These are phyloP conservation scores for Orchesellides sinensis DNA, from an alignment of 2,888 invertebrate species.

Conservation along the genomic window DNA sequence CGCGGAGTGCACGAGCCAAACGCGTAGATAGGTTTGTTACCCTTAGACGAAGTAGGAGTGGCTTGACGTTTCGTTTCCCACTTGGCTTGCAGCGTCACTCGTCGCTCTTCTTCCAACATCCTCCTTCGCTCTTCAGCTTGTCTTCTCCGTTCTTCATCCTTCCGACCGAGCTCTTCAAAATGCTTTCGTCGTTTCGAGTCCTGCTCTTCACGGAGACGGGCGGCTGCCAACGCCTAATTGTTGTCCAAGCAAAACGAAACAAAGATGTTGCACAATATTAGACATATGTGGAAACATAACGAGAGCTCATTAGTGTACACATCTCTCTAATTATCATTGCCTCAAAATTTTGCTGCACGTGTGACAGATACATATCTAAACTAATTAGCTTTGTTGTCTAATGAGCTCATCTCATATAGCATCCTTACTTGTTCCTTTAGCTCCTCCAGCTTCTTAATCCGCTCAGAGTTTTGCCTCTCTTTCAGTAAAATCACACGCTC, in stretches of 20 bases:
- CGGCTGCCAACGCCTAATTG: conserved; percentile 70
- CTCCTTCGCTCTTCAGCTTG: conserved; percentile 72
- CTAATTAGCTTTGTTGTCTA: background rate
- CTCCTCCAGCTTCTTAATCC: conserved; percentile 92
- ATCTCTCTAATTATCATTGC: background rate
- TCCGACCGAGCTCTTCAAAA: conserved; percentile 72
- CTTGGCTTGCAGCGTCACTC: conserved; percentile 67
- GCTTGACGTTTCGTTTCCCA: conserved; percentile 66
- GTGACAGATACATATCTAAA: conserved; percentile 23
- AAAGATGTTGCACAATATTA: background rate
- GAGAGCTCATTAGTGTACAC: background rate
- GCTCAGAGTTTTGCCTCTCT: conserved; percentile 92
- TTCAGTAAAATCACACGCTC: conserved; percentile 79
- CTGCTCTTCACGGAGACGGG: conserved; percentile 73
- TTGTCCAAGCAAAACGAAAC: too few species aligned
- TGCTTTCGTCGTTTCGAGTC: conserved; percentile 72
- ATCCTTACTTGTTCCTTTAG: conserved; percentile 84
- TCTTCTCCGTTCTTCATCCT: conserved; percentile 71
- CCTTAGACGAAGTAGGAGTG: background rate
- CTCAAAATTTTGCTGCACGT: background rate
- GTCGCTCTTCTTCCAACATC: conserved; percentile 72
- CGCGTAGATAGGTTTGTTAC: conserved; percentile 68
- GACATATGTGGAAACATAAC: background rate
- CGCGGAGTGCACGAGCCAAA: conserved; percentile 74
- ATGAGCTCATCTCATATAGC: background rate